Evolutionary conservation across 1,140 invertebrate genomes (phyloP).

Genomic region (Diprion similis): DNA sequence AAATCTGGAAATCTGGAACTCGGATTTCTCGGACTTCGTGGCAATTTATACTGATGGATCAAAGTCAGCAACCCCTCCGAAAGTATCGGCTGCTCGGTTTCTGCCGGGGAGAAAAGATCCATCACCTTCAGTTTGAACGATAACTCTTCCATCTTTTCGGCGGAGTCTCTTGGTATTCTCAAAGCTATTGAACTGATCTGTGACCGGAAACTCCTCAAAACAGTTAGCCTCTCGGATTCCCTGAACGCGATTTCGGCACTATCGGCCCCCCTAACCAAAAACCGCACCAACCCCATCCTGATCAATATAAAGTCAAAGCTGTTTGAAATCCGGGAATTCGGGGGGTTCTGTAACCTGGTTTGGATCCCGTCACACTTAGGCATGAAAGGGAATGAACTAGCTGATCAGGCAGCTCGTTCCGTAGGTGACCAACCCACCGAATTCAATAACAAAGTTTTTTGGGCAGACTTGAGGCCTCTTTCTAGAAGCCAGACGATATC

Average conservation of each 20-base stretch:
- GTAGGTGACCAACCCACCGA: neutral
- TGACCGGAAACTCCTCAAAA: neutral
- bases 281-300: neutral
- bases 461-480: too few species aligned
- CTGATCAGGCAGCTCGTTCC: neutral
- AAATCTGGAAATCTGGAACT: neutral
- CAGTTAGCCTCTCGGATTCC: neutral
- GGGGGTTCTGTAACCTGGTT: neutral
- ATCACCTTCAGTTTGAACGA: neutral
- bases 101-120: neutral
- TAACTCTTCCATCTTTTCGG: neutral
- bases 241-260: neutral
- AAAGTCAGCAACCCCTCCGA: neutral
- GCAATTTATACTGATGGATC: neutral
- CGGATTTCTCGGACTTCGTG: neutral
- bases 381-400: neutral
- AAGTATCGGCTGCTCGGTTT: neutral
- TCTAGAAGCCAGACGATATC: neutral
- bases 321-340: neutral
- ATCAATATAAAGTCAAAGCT: neutral
- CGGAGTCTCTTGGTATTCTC: neutral
- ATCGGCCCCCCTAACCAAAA: neutral
- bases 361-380: neutral
- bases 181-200: neutral
- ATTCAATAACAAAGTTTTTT: neutral